A percentile compares a stretch with the other conserved stretches of the same genome.
phyloP scores from a whole-genome alignment of 2,888 invertebrate species.

The Archips xylosteana region DNA sequence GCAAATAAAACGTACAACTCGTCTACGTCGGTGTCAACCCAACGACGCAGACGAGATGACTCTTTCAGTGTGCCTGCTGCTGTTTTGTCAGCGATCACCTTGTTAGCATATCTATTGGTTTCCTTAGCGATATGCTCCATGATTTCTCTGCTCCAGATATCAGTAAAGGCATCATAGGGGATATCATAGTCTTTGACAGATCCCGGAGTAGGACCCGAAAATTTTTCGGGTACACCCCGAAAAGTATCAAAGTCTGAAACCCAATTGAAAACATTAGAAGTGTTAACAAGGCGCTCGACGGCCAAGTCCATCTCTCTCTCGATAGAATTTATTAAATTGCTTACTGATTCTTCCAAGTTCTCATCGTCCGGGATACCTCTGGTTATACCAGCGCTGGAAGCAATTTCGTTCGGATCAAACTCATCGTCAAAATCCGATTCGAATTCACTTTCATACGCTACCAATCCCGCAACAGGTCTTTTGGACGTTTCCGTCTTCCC shows the following conservation, averaged over 20 bases:
- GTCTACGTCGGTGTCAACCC: conserved; percentile 6
- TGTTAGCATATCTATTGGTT: conserved; percentile 1
- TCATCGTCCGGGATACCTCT: conserved; percentile 45
- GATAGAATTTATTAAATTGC: conserved; percentile 21
- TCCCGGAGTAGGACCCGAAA: conserved; percentile 47
- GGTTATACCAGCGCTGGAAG: conserved; percentile 16
- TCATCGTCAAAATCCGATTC: conserved; percentile 42
- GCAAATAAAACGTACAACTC: conserved; percentile 41
- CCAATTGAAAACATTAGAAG: neutral
- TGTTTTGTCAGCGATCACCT: conserved; percentile 37
- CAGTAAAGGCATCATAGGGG: neutral
- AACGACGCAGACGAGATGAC: neutral
- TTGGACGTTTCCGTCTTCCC: conserved; percentile 32
- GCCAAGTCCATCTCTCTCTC: neutral
- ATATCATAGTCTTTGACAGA: conserved; percentile 31
- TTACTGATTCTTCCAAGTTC: conserved; percentile 43
- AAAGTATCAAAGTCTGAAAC: conserved; percentile 44
- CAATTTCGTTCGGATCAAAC: conserved; percentile 24
- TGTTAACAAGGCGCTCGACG: neutral
- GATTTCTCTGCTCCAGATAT: neutral
- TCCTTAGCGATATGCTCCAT: neutral
- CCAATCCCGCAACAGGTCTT: neutral
- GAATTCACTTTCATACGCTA: conserved; percentile 18
- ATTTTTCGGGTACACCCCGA: conserved; percentile 44
- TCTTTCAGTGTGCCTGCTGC: conserved; percentile 7